Conservation (phyloP, 2,113 vertebrate species). For the Pseudorasbora parva region DNA sequence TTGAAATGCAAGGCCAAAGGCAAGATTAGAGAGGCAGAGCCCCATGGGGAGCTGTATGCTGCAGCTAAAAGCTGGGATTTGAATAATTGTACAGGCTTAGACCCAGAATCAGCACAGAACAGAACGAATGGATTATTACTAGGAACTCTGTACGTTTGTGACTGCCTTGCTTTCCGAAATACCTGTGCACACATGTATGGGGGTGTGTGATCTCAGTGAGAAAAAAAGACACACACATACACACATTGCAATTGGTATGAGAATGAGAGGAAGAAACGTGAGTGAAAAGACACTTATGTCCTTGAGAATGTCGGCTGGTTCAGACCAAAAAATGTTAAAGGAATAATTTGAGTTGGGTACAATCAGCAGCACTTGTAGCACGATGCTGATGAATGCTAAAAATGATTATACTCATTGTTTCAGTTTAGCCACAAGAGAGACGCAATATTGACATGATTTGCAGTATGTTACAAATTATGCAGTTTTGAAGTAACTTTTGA, state of each 20-base stretch:
- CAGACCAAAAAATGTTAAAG: background rate
- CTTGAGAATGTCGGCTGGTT: conserved; percentile 36
- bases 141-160: conserved; percentile 92
- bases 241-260: conserved; percentile 23
- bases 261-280: conserved; percentile 58
- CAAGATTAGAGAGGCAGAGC: conserved; percentile 96
- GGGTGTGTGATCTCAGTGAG: conserved; percentile 42
- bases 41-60: conserved; percentile 97
- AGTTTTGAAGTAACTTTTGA: too few relatives aligned
- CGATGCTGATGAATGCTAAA: background rate
- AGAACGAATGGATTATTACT: conserved; percentile 99
- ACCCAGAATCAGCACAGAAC: conserved; percentile 94
- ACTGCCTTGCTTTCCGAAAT: conserved; percentile 92
- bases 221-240: conserved; percentile 18
- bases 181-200: conserved; percentile 61
- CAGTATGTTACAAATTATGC: too few relatives aligned
- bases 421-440: too few relatives aligned
- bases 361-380: background rate
- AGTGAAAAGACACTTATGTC: conserved; percentile 60
- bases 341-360: background rate
- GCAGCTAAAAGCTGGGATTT: conserved; percentile 99
- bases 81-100: conserved; percentile 99
- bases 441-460: too few relatives aligned
- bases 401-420: too few relatives aligned
- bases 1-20: conserved; percentile 99